These are phyloP conservation scores for Rhodinocichla rosea DNA, from an alignment of 2,113 vertebrate species.

Conservation along the genomic window DNA sequence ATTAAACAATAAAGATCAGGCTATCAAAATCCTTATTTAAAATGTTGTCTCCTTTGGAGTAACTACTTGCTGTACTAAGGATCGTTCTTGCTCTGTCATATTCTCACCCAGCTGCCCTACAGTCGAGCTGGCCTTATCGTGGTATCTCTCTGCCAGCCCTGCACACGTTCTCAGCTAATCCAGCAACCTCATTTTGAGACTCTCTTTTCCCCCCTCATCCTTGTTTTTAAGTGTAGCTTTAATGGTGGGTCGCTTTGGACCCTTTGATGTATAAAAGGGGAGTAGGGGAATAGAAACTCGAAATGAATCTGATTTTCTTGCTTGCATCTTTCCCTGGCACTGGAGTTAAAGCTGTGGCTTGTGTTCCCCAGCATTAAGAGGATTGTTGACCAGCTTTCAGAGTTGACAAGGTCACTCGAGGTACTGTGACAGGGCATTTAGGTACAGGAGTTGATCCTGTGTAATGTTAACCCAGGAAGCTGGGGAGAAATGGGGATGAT, in stretches of 20 bases:
- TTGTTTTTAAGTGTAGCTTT: conserved; percentile 3
- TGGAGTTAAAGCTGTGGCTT: background rate
- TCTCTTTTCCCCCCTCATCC: accelerated
- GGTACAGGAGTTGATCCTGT: conserved; percentile 41
- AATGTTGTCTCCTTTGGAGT: background rate
- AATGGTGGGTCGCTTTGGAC: background rate
- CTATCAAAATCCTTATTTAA: background rate
- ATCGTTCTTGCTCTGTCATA: background rate
- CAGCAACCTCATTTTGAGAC: background rate
- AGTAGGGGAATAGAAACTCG: background rate
- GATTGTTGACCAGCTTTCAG: conserved; percentile 62
- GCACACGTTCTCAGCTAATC: background rate
- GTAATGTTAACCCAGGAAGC: conserved; percentile 41
- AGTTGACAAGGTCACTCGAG: conserved; percentile 67
- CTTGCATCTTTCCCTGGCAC: background rate
- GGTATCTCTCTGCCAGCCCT: background rate
- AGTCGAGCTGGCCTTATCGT: background rate
- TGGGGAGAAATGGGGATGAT: conserved; percentile 6
- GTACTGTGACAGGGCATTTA: conserved; percentile 56
- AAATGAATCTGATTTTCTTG: conserved; percentile 29
- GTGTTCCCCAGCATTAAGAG: conserved; percentile 36
- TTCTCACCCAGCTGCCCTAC: background rate
- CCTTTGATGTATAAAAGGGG: background rate
- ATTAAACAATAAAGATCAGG: background rate
- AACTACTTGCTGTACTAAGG: background rate